Base-by-base conservation (phyloP, 2,113 vertebrate genomes). In the Neodon shergylaensis region DNA sequence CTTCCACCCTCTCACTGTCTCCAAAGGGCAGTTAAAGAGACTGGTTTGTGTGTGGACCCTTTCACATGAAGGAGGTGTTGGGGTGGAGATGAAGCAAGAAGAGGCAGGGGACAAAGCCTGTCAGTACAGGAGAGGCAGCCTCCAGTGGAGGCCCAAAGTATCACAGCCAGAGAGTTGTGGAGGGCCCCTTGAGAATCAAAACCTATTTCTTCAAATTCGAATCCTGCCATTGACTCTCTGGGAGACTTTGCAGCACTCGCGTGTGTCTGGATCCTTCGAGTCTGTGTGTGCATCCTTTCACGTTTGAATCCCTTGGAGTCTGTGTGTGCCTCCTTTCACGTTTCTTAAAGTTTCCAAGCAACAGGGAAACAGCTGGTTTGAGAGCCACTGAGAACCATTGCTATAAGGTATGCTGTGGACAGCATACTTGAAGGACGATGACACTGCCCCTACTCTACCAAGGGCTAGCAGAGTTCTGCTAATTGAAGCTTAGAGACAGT, bases 301-400 rank as follows among this genome's bases (percentile, higher is more conserved):
- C 5, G 7, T 94, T 88, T 86, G 58, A 42, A 42, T 73, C 42
- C 42, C 36, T 73, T 78, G 16, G 72, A 33, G 21, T 47, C 61
- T 76, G 54, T 52, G 2, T 21, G 42, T 54, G 54, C 54, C 85
- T 54, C 12, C 24, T 58, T 78, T 65, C 49, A 31, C 3, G 7
- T 94, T 88, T 86, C 81, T 85, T 58, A 36, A n/a, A 88, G 26
- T 85, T 95, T 85, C 82, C 39, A 12, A 28, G 83, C 33, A 6
- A 26, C 77, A 1, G 33, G 13, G 39, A 3, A 31, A 42, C 26
- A 47, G 47, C 65, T 54, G 28, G 8, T 22, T n/a, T 24, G n/a
- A 44, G 47, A 8, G 36, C 21, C 39, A 3, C n/a, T 16, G 94
- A 84, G 72, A 88, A 24, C 39, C 33, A 24, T 39, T 31, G 33